Conservation (phyloP, 1,140 invertebrate genomes). For the Ips nitidus region DNA sequence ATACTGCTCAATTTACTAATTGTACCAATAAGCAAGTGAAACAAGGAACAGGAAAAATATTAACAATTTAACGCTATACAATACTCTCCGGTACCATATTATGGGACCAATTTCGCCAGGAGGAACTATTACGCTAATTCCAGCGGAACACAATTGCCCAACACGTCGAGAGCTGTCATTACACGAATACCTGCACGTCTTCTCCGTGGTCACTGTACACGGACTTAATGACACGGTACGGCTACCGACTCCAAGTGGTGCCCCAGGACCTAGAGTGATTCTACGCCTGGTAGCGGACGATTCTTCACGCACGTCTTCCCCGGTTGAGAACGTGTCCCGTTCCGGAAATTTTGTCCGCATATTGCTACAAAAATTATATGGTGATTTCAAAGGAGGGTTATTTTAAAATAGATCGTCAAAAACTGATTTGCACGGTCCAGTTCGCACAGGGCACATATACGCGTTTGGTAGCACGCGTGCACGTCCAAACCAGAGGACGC, state of each 20-base stretch:
- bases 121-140: neutral
- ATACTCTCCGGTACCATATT: too few species aligned
- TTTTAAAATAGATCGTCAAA: neutral
- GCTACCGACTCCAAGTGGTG: constrained; percentile 16
- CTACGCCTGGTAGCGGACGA: constrained; percentile 13
- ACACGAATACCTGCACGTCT: constrained; percentile 17
- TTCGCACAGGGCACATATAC: neutral
- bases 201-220: constrained; percentile 10
- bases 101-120: neutral
- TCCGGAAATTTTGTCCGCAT: neutral
- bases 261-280: neutral
- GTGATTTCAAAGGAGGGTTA: neutral
- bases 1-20: too few species aligned
- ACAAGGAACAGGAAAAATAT: too few species aligned
- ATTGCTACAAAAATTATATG: neutral
- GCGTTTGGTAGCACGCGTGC: constrained; percentile 8
- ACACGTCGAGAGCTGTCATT: constrained; percentile 4
- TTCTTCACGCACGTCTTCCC: constrained; percentile 7
- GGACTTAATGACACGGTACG: constrained; percentile 11
- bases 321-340: constrained; percentile 1
- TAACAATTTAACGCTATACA: too few species aligned
- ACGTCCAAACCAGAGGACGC: constrained; percentile 9
- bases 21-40: too few species aligned
- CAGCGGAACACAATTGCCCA: constrained; percentile 2
- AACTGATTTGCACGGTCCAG: neutral